A percentile compares a stretch with the other conserved stretches of the same genome.
phyloP scores from a whole-genome alignment of 64 coral and sea anemone genomes.

The Montipora cactus region DNA sequence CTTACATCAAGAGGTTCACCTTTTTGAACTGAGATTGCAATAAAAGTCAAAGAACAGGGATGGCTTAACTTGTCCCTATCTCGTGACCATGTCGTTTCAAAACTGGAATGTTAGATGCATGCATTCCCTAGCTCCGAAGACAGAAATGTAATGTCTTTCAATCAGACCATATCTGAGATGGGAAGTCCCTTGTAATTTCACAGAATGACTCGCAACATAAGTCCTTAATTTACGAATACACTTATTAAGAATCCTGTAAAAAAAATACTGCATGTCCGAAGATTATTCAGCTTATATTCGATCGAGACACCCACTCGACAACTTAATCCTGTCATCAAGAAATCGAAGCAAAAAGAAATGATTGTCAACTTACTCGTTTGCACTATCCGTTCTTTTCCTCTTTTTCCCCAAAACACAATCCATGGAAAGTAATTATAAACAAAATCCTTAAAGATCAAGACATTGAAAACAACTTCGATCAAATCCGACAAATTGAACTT shows the following conservation, averaged over 20 bases:
- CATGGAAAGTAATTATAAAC: background rate
- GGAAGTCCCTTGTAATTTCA: background rate
- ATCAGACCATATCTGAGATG: too few relatives aligned
- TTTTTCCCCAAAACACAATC: conserved; percentile 15
- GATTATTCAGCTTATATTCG: background rate
- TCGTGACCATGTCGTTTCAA: too few relatives aligned
- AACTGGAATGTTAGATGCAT: too few relatives aligned
- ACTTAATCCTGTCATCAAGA: background rate
- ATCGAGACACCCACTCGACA: background rate
- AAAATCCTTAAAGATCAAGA: background rate
- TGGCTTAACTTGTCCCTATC: too few relatives aligned
- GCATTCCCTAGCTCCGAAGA: too few relatives aligned
- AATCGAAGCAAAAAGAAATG: background rate
- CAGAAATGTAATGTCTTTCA: too few relatives aligned
- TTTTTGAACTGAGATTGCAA: background rate
- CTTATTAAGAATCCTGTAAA: background rate
- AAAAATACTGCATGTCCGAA: background rate
- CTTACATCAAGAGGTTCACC: background rate
- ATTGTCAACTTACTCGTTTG: conserved; percentile 9
- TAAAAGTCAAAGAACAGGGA: background rate
- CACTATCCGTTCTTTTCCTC: conserved; percentile 4
- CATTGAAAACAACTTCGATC: background rate
- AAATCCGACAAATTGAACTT: background rate
- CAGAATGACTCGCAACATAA: too few relatives aligned
- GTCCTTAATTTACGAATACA: background rate